Percentiles rank a stretch among this genome's conserved stretches.
Conservation (phyloP, 30 jellyfish, hydroid and myxozoan species). For the Sanderia malayensis region DNA sequence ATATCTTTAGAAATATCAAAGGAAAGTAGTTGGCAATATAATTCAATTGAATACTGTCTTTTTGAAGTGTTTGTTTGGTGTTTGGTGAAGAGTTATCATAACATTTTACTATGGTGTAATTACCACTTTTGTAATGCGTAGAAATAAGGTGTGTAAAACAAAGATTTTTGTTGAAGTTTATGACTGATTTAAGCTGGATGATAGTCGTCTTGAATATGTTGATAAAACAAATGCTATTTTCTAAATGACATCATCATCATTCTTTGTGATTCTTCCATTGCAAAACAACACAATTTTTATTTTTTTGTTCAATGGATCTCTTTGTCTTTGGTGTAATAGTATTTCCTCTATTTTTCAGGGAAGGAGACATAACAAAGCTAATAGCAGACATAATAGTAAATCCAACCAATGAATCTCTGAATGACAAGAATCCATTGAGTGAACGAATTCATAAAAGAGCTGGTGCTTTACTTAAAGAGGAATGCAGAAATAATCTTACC, state of each 20-base stretch:
- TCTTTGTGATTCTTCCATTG: not conserved
- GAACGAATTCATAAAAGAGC: constrained; percentile 90
- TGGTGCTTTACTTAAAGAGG: constrained; percentile 89
- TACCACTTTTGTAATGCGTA: not conserved
- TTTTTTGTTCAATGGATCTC: not conserved
- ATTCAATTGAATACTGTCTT: no score
- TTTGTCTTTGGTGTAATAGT: constrained; percentile 1
- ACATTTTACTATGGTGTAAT: no score
- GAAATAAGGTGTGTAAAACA: not conserved
- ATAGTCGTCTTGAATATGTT: not conserved
- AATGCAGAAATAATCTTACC: constrained; percentile 63
- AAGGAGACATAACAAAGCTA: constrained; percentile 88
- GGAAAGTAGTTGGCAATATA: no score
- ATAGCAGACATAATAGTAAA: constrained; percentile 75
- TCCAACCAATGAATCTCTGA: constrained; percentile 88
- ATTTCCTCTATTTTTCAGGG: constrained; percentile 49
- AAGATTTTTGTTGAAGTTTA: not conserved
- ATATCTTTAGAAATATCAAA: no score
- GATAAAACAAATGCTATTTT: not conserved
- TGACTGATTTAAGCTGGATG: not conserved
- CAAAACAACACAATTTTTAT: not conserved
- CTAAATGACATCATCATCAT: no score
- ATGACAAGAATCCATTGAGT: constrained; percentile 91
- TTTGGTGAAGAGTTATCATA: no score
- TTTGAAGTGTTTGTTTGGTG: no score